Evolutionary conservation across 1,140 invertebrate species (phyloP).

Genomic region (Eupeodes corollae): DNA sequence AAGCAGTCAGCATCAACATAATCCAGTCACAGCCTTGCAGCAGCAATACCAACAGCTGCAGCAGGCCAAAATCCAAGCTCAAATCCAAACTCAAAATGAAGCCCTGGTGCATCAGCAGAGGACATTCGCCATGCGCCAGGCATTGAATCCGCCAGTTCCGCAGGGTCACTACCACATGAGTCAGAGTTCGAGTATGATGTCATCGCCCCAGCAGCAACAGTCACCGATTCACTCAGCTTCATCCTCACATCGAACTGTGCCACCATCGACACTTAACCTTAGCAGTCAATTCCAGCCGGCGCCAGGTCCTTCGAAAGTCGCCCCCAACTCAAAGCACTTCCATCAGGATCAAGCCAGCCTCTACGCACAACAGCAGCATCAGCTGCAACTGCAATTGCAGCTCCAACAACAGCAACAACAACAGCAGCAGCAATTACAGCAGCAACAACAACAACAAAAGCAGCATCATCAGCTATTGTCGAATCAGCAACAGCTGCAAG

Average conservation of each 20-base stretch:
- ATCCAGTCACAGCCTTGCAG: conserved; percentile 40
- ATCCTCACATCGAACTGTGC: conserved; percentile 20
- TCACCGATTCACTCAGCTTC: conserved; percentile 12
- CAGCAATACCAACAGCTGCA: conserved; percentile 44
- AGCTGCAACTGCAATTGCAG: conserved; percentile 20
- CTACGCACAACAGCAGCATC: conserved; percentile 24
- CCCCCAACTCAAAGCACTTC: conserved; percentile 11
- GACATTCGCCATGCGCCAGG: conserved; percentile 46
- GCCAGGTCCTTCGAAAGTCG: conserved; percentile 24
- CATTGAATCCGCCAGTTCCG: conserved; percentile 34
- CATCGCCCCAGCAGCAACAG: conserved; percentile 21
- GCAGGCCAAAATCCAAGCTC: conserved; percentile 48
- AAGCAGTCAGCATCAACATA: conserved; percentile 23
- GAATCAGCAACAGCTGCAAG: conserved; percentile 22
- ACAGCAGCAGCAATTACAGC: conserved; percentile 12
- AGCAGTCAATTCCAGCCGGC: conserved; percentile 31
- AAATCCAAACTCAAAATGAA: conserved; percentile 47
- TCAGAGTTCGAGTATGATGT: conserved; percentile 30
- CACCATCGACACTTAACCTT: conserved; percentile 29
- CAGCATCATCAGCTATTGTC: conserved; percentile 18
- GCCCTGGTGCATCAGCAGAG: conserved; percentile 48
- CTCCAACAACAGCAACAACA: conserved; percentile 15
- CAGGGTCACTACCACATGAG: conserved; percentile 31
- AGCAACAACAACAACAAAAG: conserved; percentile 16
- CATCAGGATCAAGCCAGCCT: conserved; percentile 8